phyloP scores from a whole-genome alignment of 1,140 invertebrate species.

The Sitophilus oryzae region DNA sequence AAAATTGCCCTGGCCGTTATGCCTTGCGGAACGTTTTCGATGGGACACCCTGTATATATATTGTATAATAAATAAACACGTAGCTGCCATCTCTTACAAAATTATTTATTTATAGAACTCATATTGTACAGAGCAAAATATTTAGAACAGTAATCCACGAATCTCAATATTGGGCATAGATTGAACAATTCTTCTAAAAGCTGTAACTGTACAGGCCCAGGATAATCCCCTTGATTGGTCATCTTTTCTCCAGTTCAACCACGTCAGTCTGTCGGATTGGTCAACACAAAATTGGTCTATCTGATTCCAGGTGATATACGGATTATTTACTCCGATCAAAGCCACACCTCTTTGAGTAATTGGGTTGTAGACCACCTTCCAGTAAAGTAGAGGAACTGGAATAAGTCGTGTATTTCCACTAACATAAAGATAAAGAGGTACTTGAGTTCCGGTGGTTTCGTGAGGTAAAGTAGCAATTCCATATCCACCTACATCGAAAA shows the following conservation, averaged over 20 bases:
- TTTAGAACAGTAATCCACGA: conserved; percentile 15
- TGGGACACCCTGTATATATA: too few relatives aligned
- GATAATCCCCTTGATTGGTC: conserved; percentile 50
- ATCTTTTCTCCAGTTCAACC: conserved; percentile 45
- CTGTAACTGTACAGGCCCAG: conserved; percentile 58
- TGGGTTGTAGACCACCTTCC: conserved; percentile 57
- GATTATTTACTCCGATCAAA: conserved; percentile 61
- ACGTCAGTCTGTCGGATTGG: conserved; percentile 47
- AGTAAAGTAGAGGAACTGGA: conserved; percentile 54
- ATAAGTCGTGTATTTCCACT: conserved; percentile 44
- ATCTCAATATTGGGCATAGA: conserved; percentile 43
- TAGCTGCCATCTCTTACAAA: too few relatives aligned
- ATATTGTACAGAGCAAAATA: too few relatives aligned
- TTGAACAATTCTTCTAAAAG: conserved; percentile 52
- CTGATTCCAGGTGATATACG: conserved; percentile 45
- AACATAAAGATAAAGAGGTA: conserved; percentile 46
- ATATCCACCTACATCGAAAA: conserved; percentile 37
- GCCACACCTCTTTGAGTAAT: conserved; percentile 49
- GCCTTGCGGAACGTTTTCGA: too few relatives aligned
- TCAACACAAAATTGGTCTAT: conserved; percentile 50
- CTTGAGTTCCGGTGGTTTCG: conserved; percentile 32
- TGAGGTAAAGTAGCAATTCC: conserved; percentile 47
- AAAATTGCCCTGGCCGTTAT: too few relatives aligned
- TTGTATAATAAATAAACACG: too few relatives aligned
- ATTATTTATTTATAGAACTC: too few relatives aligned